Evolutionary conservation across 2,797 vertebrate genomes (phyloP), one percentile per base, ranked within the genome.

Genomic region (Tiaroga cobitis): DNA sequence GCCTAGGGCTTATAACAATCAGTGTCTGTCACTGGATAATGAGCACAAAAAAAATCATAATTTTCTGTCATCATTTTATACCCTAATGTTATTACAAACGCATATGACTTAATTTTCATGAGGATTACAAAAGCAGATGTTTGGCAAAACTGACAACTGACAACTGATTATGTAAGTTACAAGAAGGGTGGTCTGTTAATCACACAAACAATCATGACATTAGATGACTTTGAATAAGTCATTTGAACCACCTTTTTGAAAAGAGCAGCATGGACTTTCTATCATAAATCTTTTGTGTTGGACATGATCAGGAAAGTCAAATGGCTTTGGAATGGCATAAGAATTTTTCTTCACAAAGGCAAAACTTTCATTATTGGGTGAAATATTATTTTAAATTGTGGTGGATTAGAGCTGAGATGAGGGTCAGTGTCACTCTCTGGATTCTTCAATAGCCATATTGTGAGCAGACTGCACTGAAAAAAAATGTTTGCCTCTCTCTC

Each of bases 331-430:
- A 70, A 56, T 24, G 4, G 21, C 16, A 37, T 54, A 11, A 15
- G 0, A 29, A 49, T 15, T 46, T 49, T 3, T 29, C 34, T 16
- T 51, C 15, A 34, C 29, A 68, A 54, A 81, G 21, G 26, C 29
- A 39, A 56, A 81, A 39, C 65, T 70, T 39, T 70, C 8, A 56
- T 72, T 41, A n/a, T 8, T 54, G 80, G 46, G 13, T 81, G 32
- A 81, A 37, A 43, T 67, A 65, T 80, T 67, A 1, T 16, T 65
- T 79, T 67, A 10, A 51, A 54, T 34, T 2, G 19, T 67, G 37
- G n/a, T 24, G 46, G 65, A 81, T 80, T 80, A 65, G 63, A 67
- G 32, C 37, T 29, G 67, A 81, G 34, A 81, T 81, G 49, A 81
- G 67, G 49, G 65, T 72, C 49, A 81, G 49, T 26, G 24, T 8